Evolutionary conservation across 2,888 invertebrate genomes (phyloP).

Genomic region (Cynaeus angustus): DNA sequence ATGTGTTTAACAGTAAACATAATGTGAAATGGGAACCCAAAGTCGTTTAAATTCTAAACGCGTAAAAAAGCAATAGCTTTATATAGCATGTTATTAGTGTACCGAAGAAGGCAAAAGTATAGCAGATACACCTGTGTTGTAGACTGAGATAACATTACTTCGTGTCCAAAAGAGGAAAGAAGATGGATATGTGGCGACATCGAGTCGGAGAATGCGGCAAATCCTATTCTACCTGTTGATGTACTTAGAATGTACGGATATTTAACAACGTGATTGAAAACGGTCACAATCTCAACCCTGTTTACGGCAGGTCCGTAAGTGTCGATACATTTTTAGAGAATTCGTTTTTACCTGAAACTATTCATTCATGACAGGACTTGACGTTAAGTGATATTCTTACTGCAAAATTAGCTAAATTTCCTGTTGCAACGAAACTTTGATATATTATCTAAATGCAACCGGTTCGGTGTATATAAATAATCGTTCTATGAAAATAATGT

Average conservation of each 20-base stretch:
- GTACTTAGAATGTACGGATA: constrained; percentile 59
- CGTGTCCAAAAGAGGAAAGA: constrained; percentile 55
- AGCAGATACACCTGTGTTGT: constrained; percentile 64
- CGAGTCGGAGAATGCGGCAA: constrained; percentile 71
- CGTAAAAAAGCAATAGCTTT: constrained; percentile 69
- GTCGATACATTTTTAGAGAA: constrained; percentile 49
- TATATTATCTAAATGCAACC: constrained; percentile 33
- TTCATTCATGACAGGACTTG: background rate
- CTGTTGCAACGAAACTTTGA: constrained; percentile 2
- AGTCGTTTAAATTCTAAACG: constrained; percentile 68
- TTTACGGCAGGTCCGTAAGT: constrained; percentile 50
- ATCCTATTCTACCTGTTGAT: constrained; percentile 70
- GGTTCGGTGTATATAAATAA: constrained; percentile 24
- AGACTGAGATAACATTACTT: constrained; percentile 53
- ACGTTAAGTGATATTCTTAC: background rate
- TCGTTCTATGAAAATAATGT: constrained; percentile 31
- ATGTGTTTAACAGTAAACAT: constrained; percentile 52
- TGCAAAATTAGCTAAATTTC: background rate
- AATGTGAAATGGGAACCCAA: constrained; percentile 61
- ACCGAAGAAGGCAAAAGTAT: constrained; percentile 63
- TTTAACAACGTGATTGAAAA: constrained; percentile 52
- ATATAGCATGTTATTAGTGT: constrained; percentile 68
- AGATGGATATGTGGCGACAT: constrained; percentile 68
- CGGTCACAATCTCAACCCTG: constrained; percentile 51
- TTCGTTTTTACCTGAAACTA: background rate